Evolutionary conservation across 2,797 vertebrate species (phyloP).

Genomic region (Otolemur crassicaudatus): DNA sequence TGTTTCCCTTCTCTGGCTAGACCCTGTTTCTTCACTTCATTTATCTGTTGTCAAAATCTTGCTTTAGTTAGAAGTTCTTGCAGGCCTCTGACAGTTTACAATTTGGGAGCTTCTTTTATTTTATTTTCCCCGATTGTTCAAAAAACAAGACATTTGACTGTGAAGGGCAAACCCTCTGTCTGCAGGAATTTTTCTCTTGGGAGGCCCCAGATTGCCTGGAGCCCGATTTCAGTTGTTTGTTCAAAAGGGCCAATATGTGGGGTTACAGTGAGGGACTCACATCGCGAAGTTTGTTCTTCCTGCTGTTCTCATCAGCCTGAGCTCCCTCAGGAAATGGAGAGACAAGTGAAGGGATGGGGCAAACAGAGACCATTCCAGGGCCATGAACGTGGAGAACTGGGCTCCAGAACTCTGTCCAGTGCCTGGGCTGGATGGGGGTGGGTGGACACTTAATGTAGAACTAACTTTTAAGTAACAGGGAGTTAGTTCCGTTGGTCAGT

Average conservation of each 20-base stretch:
- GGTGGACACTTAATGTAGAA: not conserved
- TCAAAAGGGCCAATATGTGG: not conserved
- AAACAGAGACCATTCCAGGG: not conserved
- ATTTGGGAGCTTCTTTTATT: not conserved
- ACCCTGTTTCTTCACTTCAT: not conserved
- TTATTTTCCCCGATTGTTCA: not conserved
- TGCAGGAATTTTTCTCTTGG: not conserved
- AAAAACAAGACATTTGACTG: not conserved
- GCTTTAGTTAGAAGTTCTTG: not conserved
- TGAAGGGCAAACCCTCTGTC: not conserved
- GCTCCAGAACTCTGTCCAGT: not conserved
- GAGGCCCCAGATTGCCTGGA: not conserved
- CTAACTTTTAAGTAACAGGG: not conserved
- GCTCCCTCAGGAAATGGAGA: not conserved
- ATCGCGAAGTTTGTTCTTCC: not conserved
- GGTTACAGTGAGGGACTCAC: not conserved
- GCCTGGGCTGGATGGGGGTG: rapidly evolving
- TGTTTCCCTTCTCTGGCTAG: conserved; percentile 8
- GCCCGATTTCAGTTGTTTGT: not conserved
- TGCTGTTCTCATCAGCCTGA: not conserved
- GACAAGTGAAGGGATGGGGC: not conserved
- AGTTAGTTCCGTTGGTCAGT: not conserved
- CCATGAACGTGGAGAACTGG: rapidly evolving
- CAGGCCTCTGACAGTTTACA: not conserved
- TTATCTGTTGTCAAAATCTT: conserved; percentile 34